Evolutionary conservation across 2,113 vertebrate species (phyloP).

Genomic region (Brachyhypopomus occidentalis): DNA sequence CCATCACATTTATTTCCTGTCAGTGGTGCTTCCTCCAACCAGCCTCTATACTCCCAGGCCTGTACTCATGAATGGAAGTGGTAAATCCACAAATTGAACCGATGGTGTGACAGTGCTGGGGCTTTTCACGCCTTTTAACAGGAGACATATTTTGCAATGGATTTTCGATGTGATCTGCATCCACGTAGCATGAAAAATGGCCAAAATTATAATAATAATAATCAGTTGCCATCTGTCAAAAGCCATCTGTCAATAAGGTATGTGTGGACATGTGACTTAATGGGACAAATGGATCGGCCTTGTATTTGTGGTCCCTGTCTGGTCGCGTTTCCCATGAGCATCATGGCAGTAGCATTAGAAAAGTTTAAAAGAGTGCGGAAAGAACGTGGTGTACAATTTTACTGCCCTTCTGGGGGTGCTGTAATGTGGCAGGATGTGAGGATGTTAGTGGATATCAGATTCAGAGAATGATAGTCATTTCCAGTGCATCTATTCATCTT

Average conservation of each 20-base stretch:
- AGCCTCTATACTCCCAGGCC: no score
- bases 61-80: background rate
- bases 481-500: background rate
- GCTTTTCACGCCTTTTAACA: background rate
- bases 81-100: background rate
- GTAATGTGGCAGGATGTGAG: background rate
- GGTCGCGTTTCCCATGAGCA: background rate
- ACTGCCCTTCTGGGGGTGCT: background rate
- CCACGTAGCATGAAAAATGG: no score
- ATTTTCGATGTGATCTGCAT: background rate
- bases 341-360: background rate
- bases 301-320: background rate
- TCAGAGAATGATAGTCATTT: background rate
- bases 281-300: background rate
- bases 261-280: background rate
- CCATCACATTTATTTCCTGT: background rate
- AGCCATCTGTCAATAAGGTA: background rate
- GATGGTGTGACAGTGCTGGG: background rate
- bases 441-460: background rate
- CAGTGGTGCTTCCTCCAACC: background rate
- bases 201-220: slow-evolving; percentile 5
- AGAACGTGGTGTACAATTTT: background rate
- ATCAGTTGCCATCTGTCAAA: background rate
- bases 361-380: background rate
- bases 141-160: background rate